Evolutionary conservation across 1,140 invertebrate genomes (phyloP).

Genomic region (Sesamia nonagrioides): DNA sequence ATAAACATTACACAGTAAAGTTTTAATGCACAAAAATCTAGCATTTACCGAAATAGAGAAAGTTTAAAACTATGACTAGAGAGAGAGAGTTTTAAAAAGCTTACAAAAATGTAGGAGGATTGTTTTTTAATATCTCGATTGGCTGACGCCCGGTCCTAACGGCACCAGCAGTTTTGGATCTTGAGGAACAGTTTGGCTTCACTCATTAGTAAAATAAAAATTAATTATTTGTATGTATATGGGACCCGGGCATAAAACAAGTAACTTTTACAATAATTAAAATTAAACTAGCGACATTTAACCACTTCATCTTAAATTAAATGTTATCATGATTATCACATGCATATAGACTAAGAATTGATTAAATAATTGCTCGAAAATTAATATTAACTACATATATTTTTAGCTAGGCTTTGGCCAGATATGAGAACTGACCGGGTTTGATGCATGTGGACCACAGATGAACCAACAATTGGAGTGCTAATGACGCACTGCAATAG

Average conservation of each 20-base stretch:
- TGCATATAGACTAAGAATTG: constrained; percentile 35
- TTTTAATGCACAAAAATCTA: constrained; percentile 49
- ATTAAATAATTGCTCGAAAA: constrained; percentile 43
- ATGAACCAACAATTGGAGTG: not conserved
- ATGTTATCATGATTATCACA: constrained; percentile 34
- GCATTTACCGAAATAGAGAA: constrained; percentile 37
- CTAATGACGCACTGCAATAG: not conserved
- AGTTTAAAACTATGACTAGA: constrained; percentile 49
- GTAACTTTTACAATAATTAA: constrained; percentile 2
- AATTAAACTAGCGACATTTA: constrained; percentile 22
- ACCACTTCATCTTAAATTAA: constrained; percentile 21
- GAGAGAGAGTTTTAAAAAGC: constrained; percentile 42
- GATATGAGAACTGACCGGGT: not conserved
- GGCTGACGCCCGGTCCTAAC: not conserved
- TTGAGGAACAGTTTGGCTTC: not conserved
- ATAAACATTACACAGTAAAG: constrained; percentile 40
- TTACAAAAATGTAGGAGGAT: constrained; percentile 37
- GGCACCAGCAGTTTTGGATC: not conserved
- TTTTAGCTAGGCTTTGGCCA: constrained; percentile 6
- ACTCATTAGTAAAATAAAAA: constrained; percentile 3
- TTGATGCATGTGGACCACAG: not conserved
- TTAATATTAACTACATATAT: constrained; percentile 21
- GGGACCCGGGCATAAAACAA: constrained; percentile 7
- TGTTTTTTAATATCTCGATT: constrained; percentile 27
- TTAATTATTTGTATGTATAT: not conserved